These are phyloP conservation scores for Abrostola tripartita DNA, from an alignment of 2,888 invertebrate species.

Conservation along the genomic window DNA sequence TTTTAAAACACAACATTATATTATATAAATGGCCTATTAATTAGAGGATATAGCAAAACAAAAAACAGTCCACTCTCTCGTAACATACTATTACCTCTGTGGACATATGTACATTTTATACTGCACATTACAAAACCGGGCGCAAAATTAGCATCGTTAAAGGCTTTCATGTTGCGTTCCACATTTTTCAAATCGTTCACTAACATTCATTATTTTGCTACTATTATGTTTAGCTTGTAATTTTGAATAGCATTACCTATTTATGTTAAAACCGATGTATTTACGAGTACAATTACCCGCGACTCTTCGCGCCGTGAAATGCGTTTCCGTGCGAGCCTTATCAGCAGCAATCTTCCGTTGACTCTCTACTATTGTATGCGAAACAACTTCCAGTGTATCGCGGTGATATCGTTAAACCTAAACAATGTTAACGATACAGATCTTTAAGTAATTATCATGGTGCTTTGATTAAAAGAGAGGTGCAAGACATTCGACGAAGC, in stretches of 20 bases:
- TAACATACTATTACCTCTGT: conserved; percentile 17
- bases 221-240: conserved; percentile 28
- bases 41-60: conserved; percentile 20
- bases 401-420: conserved; percentile 49
- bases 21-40: conserved; percentile 20
- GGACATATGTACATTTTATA: conserved; percentile 11
- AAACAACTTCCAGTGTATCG: conserved; percentile 49
- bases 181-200: conserved; percentile 48
- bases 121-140: conserved; percentile 16
- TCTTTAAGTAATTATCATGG: conserved; percentile 29
- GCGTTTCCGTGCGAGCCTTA: conserved; percentile 66
- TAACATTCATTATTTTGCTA: conserved; percentile 29
- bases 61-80: conserved; percentile 4
- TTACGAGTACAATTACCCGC: conserved; percentile 59
- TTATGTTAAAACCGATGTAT: conserved; percentile 42
- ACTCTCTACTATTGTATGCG: conserved; percentile 53
- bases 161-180: conserved; percentile 24
- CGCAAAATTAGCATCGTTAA: conserved; percentile 40
- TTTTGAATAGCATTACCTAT: conserved; percentile 31
- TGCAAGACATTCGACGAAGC: not conserved
- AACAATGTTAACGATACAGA: conserved; percentile 45
- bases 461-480: conserved; percentile 17
- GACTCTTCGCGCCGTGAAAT: conserved; percentile 65
- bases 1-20: not conserved
- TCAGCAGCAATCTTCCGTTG: conserved; percentile 61